A percentile compares a stretch with the other conserved stretches of the same genome.
Evolutionary conservation across 2,113 vertebrate genomes (phyloP).

Genomic region (Trematocara variabile): DNA sequence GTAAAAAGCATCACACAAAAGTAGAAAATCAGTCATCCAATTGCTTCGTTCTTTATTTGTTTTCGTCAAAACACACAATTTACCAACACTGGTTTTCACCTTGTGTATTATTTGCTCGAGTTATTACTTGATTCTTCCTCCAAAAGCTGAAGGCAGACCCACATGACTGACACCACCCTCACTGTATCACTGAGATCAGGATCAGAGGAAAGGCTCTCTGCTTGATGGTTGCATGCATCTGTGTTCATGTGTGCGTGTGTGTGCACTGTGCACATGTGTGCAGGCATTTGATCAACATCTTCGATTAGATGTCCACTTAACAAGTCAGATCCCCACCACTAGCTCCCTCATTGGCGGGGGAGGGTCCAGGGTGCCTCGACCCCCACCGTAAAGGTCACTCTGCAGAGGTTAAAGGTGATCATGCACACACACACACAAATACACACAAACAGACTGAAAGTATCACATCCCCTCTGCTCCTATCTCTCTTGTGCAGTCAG

Average conservation of each 20-base stretch:
- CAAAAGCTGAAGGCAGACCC: constrained; percentile 48
- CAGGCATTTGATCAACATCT: constrained; percentile 63
- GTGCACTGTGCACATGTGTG: constrained; percentile 7
- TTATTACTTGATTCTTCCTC: constrained; percentile 54
- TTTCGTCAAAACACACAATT: constrained; percentile 75
- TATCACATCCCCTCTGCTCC: constrained; percentile 25
- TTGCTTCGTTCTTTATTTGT: constrained; percentile 72
- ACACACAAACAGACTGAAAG: constrained; percentile 15
- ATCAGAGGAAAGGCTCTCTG: constrained; percentile 49
- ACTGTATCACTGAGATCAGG: constrained; percentile 27
- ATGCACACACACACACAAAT: constrained; percentile 4
- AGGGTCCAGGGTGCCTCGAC: constrained; percentile 18
- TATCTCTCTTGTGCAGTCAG: constrained; percentile 50
- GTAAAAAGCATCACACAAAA: not conserved
- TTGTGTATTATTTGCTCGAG: constrained; percentile 60
- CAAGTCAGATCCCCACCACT: constrained; percentile 43
- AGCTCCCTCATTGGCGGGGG: not conserved
- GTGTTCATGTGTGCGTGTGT: not conserved
- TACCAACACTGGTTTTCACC: constrained; percentile 65
- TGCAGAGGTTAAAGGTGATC: constrained; percentile 54
- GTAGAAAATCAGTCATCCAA: constrained; percentile 28
- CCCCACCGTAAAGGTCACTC: constrained; percentile 55
- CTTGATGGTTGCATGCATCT: not conserved
- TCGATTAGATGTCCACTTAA: constrained; percentile 68
- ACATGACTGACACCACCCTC: constrained; percentile 51